Conservation (phyloP, 35 echinoderm and acorn worm species). For the Eucidaris tribuloides region DNA sequence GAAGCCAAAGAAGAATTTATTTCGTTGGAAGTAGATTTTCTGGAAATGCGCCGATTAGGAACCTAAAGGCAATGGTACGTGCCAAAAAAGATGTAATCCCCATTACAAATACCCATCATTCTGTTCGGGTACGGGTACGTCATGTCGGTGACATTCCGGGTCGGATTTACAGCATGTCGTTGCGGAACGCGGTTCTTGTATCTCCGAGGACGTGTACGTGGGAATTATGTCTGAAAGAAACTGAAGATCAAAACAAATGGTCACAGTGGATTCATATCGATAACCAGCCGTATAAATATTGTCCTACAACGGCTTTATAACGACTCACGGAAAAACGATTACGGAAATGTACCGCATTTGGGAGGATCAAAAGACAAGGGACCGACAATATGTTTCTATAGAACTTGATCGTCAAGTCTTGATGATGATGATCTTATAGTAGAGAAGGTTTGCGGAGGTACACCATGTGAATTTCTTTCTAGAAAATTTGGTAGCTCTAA, state of each 20-base stretch:
- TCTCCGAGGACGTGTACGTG: conserved; percentile 47
- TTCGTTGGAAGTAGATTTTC: conserved; percentile 21
- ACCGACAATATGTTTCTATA: neutral
- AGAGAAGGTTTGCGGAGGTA: no score
- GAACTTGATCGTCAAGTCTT: no score
- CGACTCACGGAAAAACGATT: conserved; percentile 7
- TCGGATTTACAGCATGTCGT: neutral
- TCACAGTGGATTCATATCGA: neutral
- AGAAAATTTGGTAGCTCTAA: no score
- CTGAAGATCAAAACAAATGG: conserved; percentile 18
- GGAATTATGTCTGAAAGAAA: conserved; percentile 44
- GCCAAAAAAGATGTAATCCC: neutral
- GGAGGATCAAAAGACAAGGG: neutral
- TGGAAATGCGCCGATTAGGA: conserved; percentile 6
- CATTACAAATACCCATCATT: conserved; percentile 25
- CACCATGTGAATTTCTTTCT: no score
- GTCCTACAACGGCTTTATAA: conserved; percentile 4
- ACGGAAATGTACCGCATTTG: conserved; percentile 19
- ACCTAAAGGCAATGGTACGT: conserved; percentile 39
- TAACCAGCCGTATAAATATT: conserved; percentile 9
- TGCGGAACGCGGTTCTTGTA: conserved; percentile 15
- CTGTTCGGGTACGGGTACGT: conserved; percentile 40
- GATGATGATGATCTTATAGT: no score
- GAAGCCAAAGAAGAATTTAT: conserved; percentile 1
- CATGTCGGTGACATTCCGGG: conserved; percentile 31